Evolutionary conservation across 2,888 invertebrate genomes (phyloP), one percentile per base, ranked within the genome.

Genomic region (Mycogona germanica): DNA sequence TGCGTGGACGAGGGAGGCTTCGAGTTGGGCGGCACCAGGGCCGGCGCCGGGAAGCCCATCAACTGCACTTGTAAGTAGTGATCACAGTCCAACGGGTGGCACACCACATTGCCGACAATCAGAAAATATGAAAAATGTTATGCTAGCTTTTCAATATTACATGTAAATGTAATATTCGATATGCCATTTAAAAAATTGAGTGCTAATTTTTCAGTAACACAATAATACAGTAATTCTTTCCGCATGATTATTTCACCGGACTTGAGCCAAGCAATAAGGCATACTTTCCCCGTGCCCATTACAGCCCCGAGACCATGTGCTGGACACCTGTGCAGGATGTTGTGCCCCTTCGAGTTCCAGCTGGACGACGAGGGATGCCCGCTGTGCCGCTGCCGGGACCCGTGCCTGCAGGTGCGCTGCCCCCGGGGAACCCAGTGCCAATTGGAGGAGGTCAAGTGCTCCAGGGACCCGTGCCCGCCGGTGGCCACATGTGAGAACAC

Each of bases 261-360:
- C n/a, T n/a, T n/a, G n/a, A n/a, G n/a, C n/a, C n/a, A n/a, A n/a
- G n/a, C n/a, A n/a, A n/a, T n/a, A n/a, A n/a, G n/a, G n/a, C n/a
- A n/a, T n/a, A n/a, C n/a, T n/a, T n/a, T n/a, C n/a, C n/a, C n/a
- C n/a, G n/a, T n/a, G n/a, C n/a, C n/a, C n/a, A 25, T 38, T 50
- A 21, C 62, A 66, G 75, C 75, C 44, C 81, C 81, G 0, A 76
- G 78, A 29, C 75, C 80, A 1, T 88, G 88, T 64, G 79, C 84
- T 0, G 84, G 84, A 0, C 84, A 84, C 62, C 83, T 82, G 1
- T 88, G 88, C 64, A 78, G 88, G 40, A 88, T 88, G 88, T 78
- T 87, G 59, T 88, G 88, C 62, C 83, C 87, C 0, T 78, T 85
- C 55, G 87, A 87, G 35, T 88, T 88, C 67, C 80, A 84, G 59